Evolutionary conservation across 2,797 vertebrate species (phyloP).

Genomic region (Yasuhikotakia modesta): DNA sequence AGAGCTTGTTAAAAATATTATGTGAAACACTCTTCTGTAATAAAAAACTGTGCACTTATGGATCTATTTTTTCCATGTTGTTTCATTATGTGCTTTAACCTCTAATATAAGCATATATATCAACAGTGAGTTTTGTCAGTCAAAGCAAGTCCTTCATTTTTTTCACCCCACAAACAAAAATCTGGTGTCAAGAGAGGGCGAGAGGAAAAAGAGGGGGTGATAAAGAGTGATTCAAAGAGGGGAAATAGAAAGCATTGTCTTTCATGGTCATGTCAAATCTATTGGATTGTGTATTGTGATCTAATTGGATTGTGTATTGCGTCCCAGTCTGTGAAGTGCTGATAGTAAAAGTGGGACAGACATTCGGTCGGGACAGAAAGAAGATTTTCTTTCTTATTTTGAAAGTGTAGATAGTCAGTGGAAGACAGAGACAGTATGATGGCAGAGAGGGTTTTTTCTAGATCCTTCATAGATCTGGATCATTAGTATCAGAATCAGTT

Average conservation of each 20-base stretch:
- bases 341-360: conserved; percentile 53
- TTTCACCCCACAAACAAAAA: not conserved
- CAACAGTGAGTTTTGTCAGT: not conserved
- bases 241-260: conserved; percentile 41
- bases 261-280: conserved; percentile 55
- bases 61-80: not conserved
- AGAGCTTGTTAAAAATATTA: not conserved
- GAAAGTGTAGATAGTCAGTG: conserved; percentile 11
- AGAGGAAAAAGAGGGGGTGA: not conserved
- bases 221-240: conserved; percentile 3
- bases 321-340: conserved; percentile 52
- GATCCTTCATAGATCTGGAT: conserved; percentile 2
- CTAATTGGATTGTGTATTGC: conserved; percentile 61
- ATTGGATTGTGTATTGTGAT: too few species aligned
- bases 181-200: not conserved
- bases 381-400: conserved; percentile 8
- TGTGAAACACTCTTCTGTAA: not conserved
- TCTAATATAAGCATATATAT: not conserved
- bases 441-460: not conserved
- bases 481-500: conserved; percentile 28
- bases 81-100: too few species aligned
- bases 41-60: not conserved
- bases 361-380: not conserved
- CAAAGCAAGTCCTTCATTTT: not conserved
- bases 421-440: not conserved